Evolutionary conservation across 1,140 invertebrate genomes (phyloP).

Genomic region (Helicorthomorpha holstii): DNA sequence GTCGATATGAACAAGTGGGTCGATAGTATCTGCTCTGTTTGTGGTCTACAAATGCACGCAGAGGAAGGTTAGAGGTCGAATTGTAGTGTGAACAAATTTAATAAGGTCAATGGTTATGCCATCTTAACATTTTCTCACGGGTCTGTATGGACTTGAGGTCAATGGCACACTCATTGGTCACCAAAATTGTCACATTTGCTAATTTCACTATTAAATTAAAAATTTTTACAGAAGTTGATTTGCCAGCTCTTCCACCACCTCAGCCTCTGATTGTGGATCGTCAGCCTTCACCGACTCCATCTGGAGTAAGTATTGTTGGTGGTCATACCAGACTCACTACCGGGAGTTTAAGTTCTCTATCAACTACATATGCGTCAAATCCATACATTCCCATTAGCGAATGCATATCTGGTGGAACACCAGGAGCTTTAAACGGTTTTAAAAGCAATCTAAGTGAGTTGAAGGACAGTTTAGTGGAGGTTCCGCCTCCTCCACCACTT

Average conservation of each 20-base stretch:
- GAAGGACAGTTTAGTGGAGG: conserved; percentile 10
- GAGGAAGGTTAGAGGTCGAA: conserved; percentile 32
- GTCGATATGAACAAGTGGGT: conserved; percentile 90
- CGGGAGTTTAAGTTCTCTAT: too few species aligned
- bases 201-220: too few species aligned
- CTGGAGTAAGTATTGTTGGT: too few species aligned
- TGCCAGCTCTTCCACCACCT: conserved; percentile 7
- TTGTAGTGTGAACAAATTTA: neutral
- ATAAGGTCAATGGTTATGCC: too few species aligned
- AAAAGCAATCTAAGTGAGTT: conserved; percentile 2
- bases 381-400: conserved; percentile 46
- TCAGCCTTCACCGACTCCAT: conserved; percentile 19
- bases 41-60: conserved; percentile 59
- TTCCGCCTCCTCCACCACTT: conserved; percentile 11
- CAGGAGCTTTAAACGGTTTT: conserved; percentile 18
- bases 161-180: too few species aligned
- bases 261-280: conserved; percentile 10
- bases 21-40: conserved; percentile 78
- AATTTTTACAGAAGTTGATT: too few species aligned
- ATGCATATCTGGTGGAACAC: conserved; percentile 64
- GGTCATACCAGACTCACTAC: too few species aligned
- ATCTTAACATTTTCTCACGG: too few species aligned
- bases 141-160: too few species aligned
- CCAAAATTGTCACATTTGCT: too few species aligned
- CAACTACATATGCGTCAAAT: conserved; percentile 16